Base-by-base conservation (phyloP, 1,140 invertebrate genomes). In the Chelonus insularis region DNA sequence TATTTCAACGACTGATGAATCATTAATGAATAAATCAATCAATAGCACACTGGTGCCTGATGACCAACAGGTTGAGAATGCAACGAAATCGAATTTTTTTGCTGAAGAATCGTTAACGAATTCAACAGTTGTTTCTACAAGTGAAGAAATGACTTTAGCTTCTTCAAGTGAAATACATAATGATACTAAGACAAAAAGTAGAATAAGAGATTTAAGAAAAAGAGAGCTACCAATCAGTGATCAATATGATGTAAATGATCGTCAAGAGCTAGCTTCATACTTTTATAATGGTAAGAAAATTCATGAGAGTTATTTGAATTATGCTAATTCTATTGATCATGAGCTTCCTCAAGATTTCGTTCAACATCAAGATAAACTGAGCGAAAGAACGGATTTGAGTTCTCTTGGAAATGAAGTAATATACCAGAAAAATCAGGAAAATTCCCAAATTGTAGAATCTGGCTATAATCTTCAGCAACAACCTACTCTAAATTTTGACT, bases 231-330 rank as follows among this genome's bases (percentile, higher is more conserved):
- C 47, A 20, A 11, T 25, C 11, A 20, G 9, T 21, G 6, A 9
- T 2, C 18, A 50, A 8, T 25, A 50, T 23, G n/a, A 50, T 23
- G 3, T 12, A 7, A n/a, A 1, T 11, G 20, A 50, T 20, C 47
- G 47, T 25, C 47, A 23, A 25, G 47, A 50, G 4, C 21, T 50
- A 4, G 47, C 21, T n/a, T 25, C 47, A 6, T 50, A 50, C n/a
- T 50, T 50, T 23, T 20, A 29, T 7, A 50, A 50, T 25, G 23
- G 9, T n/a, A n/a, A 25, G 3, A 50, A n/a, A 50, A 23, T 50
- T 12, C 18, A 18, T 11, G 47, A 50, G 20, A 50, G 12, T 50
- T 50, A 50, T 50, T 25, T 25, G 23, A 50, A 50, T 23, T 12
- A 11, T 3, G 47, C 20, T 50, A 23, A 21, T 9, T 14, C 47